A percentile compares a stretch with the other conserved stretches of the same genome.
These are phyloP conservation scores for Heliconius hewitsoni DNA, from an alignment of 1,140 invertebrate species.

Conservation along the genomic window DNA sequence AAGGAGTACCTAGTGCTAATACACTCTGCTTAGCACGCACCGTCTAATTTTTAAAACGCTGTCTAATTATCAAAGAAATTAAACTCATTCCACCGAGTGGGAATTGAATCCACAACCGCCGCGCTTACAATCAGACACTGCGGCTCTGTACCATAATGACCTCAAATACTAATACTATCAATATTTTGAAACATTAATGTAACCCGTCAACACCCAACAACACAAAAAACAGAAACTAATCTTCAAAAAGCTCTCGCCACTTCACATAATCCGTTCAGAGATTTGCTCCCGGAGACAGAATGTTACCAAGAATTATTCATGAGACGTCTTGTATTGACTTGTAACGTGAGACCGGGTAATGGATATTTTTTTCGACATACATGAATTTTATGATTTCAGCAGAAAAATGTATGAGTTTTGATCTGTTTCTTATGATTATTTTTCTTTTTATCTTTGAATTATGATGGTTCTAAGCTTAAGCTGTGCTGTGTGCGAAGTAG, in stretches of 20 bases:
- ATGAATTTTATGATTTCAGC: constrained; percentile 23
- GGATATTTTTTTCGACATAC: constrained; percentile 28
- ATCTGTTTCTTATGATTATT: no score
- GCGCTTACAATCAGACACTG: no score
- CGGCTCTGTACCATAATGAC: no score
- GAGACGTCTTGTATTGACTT: constrained; percentile 35
- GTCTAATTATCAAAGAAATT: no score
- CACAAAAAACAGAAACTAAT: not conserved
- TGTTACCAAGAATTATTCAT: constrained; percentile 34
- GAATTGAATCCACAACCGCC: no score
- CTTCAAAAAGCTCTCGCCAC: constrained; percentile 17
- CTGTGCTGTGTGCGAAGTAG: no score
- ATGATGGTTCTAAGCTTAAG: no score
- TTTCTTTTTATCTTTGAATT: no score
- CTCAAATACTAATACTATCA: not conserved
- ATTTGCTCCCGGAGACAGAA: constrained; percentile 14
- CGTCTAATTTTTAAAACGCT: no score
- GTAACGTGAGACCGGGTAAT: constrained; percentile 31
- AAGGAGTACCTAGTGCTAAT: no score
- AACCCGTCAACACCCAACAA: not conserved
- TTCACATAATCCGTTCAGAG: constrained; percentile 31
- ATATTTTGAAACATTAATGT: not conserved
- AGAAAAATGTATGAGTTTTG: constrained; percentile 16
- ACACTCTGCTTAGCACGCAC: no score
- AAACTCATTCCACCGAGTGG: no score